Percentiles rank a stretch among this genome's conserved stretches.
phyloP scores from a whole-genome alignment of 2,888 invertebrate species.

The Scaptomyza flava region DNA sequence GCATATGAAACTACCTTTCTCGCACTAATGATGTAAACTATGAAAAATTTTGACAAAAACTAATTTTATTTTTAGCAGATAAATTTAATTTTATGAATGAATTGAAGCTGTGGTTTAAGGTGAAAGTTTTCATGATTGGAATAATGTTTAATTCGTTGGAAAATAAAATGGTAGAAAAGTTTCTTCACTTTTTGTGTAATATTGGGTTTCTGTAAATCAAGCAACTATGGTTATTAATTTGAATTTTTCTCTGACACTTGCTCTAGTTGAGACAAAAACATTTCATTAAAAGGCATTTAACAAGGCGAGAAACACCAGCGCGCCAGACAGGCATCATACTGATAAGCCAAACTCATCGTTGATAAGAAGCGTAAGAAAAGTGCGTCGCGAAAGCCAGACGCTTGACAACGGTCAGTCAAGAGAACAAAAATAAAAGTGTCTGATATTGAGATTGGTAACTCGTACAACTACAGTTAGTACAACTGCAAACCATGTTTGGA shows the following conservation, averaged over 20 bases:
- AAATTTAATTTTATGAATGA: too few relatives aligned
- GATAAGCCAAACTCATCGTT: conserved; percentile 31
- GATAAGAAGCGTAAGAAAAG: conserved; percentile 42
- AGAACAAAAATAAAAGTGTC: conserved; percentile 1
- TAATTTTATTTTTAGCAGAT: too few relatives aligned
- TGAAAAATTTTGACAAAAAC: conserved; percentile 43
- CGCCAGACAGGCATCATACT: conserved; percentile 43
- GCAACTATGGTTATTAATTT: not conserved
- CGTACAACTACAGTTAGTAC: not conserved
- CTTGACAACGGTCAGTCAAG: conserved; percentile 27
- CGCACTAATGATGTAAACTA: conserved; percentile 46
- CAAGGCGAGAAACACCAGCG: conserved; percentile 12
- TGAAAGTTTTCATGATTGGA: not conserved
- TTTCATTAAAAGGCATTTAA: conserved; percentile 28
- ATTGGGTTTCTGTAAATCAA: not conserved
- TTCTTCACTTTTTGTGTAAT: not conserved
- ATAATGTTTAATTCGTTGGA: not conserved
- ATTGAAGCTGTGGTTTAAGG: too few relatives aligned
- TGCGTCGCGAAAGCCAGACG: conserved; percentile 34
- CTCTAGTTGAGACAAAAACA: conserved; percentile 14
- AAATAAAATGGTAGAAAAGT: not conserved
- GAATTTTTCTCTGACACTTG: not conserved
- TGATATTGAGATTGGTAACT: conserved; percentile 5
- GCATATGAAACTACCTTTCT: conserved; percentile 31
- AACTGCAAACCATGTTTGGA: not conserved